These are phyloP conservation scores for Nycticebus coucang DNA, from an alignment of 2,113 vertebrate genomes.

Conservation along the genomic window DNA sequence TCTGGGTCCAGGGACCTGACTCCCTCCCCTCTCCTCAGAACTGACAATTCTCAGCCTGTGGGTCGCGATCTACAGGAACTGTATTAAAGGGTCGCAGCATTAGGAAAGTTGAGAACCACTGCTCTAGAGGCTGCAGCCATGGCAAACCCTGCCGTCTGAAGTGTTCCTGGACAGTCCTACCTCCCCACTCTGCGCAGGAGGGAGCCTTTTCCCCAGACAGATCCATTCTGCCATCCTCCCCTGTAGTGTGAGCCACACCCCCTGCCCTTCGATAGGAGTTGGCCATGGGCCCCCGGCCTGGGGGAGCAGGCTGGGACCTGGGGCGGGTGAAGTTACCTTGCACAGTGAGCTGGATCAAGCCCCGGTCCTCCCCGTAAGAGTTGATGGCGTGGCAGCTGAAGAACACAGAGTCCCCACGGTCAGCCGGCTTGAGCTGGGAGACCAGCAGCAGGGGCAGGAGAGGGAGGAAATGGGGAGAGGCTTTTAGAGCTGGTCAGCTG, in stretches of 20 bases:
- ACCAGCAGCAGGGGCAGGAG: neutral
- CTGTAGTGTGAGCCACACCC: neutral
- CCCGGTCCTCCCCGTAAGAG: slow-evolving; percentile 97
- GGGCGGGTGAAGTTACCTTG: slow-evolving; percentile 87
- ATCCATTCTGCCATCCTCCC: neutral
- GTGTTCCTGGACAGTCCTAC: neutral
- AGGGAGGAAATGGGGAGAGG: slow-evolving; percentile 1
- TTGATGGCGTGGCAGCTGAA: slow-evolving; percentile 99
- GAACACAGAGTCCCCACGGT: slow-evolving; percentile 98
- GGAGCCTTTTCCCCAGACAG: neutral
- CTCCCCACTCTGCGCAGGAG: neutral
- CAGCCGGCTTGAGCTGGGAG: slow-evolving; percentile 95
- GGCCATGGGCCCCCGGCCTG: neutral
- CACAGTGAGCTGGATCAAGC: slow-evolving; percentile 99
- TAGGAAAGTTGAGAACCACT: too few species aligned
- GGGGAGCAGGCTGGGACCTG: too few species aligned
- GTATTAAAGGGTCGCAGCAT: too few species aligned
- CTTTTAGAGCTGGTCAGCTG: slow-evolving; percentile 11
- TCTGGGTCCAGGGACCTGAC: neutral
- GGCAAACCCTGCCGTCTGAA: neutral
- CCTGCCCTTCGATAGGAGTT: neutral
- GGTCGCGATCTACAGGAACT: too few species aligned
- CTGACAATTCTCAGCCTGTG: too few species aligned
- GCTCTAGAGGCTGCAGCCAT: too few species aligned
- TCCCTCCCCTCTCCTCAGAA: neutral